Evolutionary conservation across 2,113 vertebrate genomes (phyloP).

Genomic region (Dicaeum eximium): DNA sequence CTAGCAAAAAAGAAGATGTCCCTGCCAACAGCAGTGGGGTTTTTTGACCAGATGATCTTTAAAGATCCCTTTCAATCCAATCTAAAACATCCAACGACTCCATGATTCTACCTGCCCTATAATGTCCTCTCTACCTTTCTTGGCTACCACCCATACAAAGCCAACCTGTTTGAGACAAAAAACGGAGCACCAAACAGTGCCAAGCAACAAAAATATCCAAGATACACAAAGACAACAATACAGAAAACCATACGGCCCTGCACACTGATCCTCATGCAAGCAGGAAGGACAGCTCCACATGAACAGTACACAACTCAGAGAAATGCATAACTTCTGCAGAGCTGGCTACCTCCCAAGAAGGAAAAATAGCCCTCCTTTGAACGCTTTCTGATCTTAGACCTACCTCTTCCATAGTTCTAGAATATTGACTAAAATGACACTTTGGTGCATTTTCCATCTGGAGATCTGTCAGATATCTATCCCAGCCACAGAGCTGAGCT

Average conservation of each 20-base stretch:
- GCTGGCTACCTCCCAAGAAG: background rate
- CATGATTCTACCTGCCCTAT: background rate
- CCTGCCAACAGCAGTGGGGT: accelerated
- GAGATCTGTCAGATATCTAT: background rate
- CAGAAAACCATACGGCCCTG: background rate
- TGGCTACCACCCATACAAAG: background rate
- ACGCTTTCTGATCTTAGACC: background rate
- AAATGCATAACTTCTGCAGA: background rate
- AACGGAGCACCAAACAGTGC: background rate
- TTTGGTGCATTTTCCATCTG: background rate
- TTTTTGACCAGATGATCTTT: background rate
- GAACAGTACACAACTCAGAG: background rate
- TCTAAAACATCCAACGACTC: background rate
- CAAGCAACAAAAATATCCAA: background rate
- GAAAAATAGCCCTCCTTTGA: background rate
- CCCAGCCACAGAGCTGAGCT: background rate
- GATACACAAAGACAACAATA: background rate
- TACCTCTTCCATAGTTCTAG: background rate
- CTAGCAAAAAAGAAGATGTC: background rate
- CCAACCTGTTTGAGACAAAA: background rate
- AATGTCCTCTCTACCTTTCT: background rate
- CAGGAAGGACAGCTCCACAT: accelerated
- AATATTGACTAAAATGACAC: background rate
- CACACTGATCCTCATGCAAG: background rate
- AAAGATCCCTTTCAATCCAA: background rate